phyloP scores from a whole-genome alignment of 1,140 invertebrate genomes.

The Drosophila orena region DNA sequence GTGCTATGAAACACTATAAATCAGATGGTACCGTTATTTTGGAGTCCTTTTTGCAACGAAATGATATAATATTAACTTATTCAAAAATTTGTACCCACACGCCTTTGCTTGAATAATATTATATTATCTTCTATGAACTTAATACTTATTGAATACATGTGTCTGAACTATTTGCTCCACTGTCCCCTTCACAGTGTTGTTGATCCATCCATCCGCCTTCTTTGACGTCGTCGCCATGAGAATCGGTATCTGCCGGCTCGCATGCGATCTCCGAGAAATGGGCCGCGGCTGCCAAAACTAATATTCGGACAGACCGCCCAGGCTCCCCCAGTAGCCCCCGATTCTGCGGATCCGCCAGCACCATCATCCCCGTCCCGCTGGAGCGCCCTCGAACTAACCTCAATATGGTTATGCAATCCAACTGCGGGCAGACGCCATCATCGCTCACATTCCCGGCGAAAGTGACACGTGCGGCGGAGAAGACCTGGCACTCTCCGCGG shows the following conservation, averaged over 20 bases:
- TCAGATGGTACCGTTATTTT: too few relatives aligned
- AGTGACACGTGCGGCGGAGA: conserved; percentile 86
- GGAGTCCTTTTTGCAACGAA: too few relatives aligned
- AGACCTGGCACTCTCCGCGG: conserved; percentile 88
- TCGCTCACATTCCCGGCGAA: conserved; percentile 88
- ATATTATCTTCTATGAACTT: too few relatives aligned
- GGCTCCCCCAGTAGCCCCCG: too few relatives aligned
- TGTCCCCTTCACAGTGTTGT: conserved; percentile 24
- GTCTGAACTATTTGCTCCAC: not conserved
- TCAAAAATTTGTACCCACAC: too few relatives aligned
- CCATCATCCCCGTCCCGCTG: conserved; percentile 2
- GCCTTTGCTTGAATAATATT: too few relatives aligned
- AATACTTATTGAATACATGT: too few relatives aligned
- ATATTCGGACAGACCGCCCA: conserved; percentile 35
- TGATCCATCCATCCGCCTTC: conserved; percentile 17
- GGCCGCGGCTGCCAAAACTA: conserved; percentile 49
- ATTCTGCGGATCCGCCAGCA: too few relatives aligned
- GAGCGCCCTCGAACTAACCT: conserved; percentile 85
- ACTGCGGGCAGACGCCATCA: conserved; percentile 88
- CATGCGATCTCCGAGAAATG: conserved; percentile 12
- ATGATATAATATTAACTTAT: too few relatives aligned
- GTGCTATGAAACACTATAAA: not conserved
- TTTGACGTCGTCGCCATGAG: not conserved
- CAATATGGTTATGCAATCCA: conserved; percentile 92
- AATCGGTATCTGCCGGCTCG: conserved; percentile 3